phyloP scores from a whole-genome alignment of 2,888 invertebrate genomes.

The Drosophila ustulata region DNA sequence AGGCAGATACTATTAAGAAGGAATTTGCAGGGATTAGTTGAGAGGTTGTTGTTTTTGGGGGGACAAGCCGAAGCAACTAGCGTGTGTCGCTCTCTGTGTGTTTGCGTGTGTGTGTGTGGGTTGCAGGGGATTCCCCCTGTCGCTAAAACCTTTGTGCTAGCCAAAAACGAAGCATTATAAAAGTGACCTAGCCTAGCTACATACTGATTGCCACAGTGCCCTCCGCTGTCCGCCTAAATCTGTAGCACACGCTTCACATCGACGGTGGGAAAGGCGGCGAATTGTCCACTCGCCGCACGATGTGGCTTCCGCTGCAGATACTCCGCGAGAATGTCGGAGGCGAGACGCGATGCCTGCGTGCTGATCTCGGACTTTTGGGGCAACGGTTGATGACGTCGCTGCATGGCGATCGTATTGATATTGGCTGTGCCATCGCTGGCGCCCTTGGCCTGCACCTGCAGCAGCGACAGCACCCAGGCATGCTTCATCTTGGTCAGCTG shows the following conservation, averaged over 20 bases:
- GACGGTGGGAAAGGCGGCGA: slow-evolving; percentile 83
- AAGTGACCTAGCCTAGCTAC: slow-evolving; percentile 38
- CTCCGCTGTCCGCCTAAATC: slow-evolving; percentile 51
- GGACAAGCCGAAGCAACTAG: slow-evolving; percentile 2
- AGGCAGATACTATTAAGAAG: slow-evolving; percentile 22
- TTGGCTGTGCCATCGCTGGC: slow-evolving; percentile 29
- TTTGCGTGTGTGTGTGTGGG: slow-evolving; percentile 9
- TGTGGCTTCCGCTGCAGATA: slow-evolving; percentile 85
- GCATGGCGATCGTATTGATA: slow-evolving; percentile 64
- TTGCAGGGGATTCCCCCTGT: background rate
- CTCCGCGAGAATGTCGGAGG: slow-evolving; percentile 83
- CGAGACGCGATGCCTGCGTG: slow-evolving; percentile 82
- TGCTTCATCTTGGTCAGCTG: slow-evolving; percentile 86
- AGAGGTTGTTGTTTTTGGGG: background rate
- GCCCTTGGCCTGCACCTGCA: slow-evolving; percentile 70
- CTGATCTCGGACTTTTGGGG: slow-evolving; percentile 77
- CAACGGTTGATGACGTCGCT: slow-evolving; percentile 76
- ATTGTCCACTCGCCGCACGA: slow-evolving; percentile 82
- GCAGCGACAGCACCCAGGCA: slow-evolving; percentile 84
- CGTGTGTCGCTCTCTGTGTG: slow-evolving; percentile 13
- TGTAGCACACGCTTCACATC: slow-evolving; percentile 83
- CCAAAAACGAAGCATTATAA: slow-evolving; percentile 24
- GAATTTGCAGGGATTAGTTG: slow-evolving; percentile 17
- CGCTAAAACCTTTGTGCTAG: slow-evolving; percentile 56
- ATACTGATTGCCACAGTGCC: slow-evolving; percentile 10